Base-by-base conservation (phyloP, 2,113 vertebrate genomes). In the Sterrhoptilus dennistouni region DNA sequence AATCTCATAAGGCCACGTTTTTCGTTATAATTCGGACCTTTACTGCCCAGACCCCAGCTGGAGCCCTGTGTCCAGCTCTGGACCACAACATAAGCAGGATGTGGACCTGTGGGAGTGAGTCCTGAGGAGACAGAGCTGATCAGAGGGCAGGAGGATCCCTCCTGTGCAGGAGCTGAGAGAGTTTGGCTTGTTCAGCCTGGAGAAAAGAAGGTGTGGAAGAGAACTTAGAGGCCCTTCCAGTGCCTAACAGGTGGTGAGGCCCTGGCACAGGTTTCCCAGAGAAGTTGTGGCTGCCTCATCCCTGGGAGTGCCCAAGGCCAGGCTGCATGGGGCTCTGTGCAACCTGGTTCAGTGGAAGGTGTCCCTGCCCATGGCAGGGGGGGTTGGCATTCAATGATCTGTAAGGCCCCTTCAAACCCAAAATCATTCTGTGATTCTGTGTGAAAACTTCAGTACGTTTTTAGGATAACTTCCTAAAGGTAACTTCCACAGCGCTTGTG, bases 311-410 rank as follows among this genome's bases (percentile, higher is more conserved):
- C 13, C 8, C 14, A 21, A 18, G 14, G 21, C 21, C 40, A 13
- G 54, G 5, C 1, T 69, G 63, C 31, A 83, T 42, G 35, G 33
- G 3, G 29, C n/a, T 54, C 35, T 47, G n/a, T 61, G 25, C 17
- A 54, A 1, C n/a, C 29, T 42, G 47, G 8, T 3, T 3, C 7
- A 23, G n/a, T 22, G 47, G 9, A 53, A 69, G 21, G 2, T 61
- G 40, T 40, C n/a, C 36, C 15, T 53, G 28, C 7, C n/a, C 7
- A 5, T 14, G 45, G n/a, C 20, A 61, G 11, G 24, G 38, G 27
- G 3, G 2, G 0, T 27, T 42, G 40, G 31, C 49, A 56, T 5
- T 3, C 0, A 0, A 20, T 49, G 29, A 19, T 28, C 35, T 77
- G 4, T 42, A 56, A 49, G 10, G 35, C 49, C 18, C 19, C 14